Evolutionary conservation across 2,797 vertebrate genomes (phyloP), one percentile per base, ranked within the genome.

Genomic region (Phataginus tetradactyla): DNA sequence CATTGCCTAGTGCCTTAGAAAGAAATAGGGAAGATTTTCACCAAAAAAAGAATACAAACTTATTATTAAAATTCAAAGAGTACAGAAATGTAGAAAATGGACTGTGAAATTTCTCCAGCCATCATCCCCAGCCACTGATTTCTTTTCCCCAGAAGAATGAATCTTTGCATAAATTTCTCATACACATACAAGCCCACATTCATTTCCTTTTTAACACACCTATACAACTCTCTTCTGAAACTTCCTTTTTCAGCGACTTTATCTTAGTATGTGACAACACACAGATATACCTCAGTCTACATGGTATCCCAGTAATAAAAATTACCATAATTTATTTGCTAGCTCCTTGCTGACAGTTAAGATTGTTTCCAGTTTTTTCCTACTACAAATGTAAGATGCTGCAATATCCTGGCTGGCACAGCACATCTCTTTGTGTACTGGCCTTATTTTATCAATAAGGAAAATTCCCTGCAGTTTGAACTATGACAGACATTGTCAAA

Each of bases 41-140:
- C 69, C 53, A 34, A 85, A 79, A 59, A 95, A 81, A 90, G 37
- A 89, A 92, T 69, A 32, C 25, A 95, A 84, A 86, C 32, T 15
- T 53, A 77, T 80, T 74, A 64, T 85, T 45, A 95, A 95, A 87
- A 80, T 37, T 55, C 37, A 79, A 90, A 64, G 34, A 86, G 12
- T 64, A 74, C 39, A 71, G 69, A 93, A 72, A 85, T 79, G 23
- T 89, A 84, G 63, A 77, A 88, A 93, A 80, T 51, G 15, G 79
- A 93, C 83, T 80, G 42, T 68, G 64, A 72, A 74, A 34, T 45
- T 66, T 90, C 72, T 27, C 32, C 23, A 64, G 0, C 37, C 9
- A 5, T 90, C 63, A 37, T 71, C 55, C 57, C 37, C 17, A 53
- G 71, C 32, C 32, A 39, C 14, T 55, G 51, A 57, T 61, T 45